These are phyloP conservation scores for Heterocephalus glaber DNA, from an alignment of 2,113 vertebrate species.

Conservation along the genomic window DNA sequence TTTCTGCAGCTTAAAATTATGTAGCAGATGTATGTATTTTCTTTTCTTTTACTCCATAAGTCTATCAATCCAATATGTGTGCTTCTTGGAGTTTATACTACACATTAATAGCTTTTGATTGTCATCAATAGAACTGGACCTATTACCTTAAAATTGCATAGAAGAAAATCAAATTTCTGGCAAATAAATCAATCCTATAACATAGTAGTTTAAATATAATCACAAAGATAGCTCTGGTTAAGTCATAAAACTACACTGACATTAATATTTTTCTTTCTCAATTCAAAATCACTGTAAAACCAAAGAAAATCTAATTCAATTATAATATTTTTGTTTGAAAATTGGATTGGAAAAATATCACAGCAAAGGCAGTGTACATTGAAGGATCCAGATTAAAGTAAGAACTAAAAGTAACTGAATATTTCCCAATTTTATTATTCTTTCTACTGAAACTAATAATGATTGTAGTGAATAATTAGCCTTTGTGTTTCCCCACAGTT, in stretches of 20 bases:
- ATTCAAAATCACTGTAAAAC: neutral
- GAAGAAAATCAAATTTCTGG: neutral
- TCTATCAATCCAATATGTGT: neutral
- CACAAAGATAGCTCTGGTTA: neutral
- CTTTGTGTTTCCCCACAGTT: constrained; percentile 77
- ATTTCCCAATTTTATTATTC: constrained; percentile 58
- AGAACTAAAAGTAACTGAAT: constrained; percentile 73
- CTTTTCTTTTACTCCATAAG: neutral
- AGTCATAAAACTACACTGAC: neutral
- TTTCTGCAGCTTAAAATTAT: neutral
- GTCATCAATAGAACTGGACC: neutral
- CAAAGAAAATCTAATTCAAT: neutral
- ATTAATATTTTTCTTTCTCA: neutral
- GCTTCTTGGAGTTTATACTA: neutral
- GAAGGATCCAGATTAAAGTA: constrained; percentile 72
- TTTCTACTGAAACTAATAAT: constrained; percentile 65
- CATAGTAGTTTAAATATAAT: neutral
- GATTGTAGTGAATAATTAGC: constrained; percentile 76
- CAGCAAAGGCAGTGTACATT: constrained; percentile 69
- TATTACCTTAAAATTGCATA: neutral
- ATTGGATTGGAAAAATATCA: constrained; percentile 56
- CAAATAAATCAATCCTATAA: neutral
- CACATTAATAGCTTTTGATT: neutral
- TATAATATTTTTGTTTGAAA: constrained; percentile 23
- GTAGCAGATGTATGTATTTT: neutral